These are phyloP conservation scores for Notodonta ziczac DNA, from an alignment of 2,888 invertebrate genomes.

Conservation along the genomic window DNA sequence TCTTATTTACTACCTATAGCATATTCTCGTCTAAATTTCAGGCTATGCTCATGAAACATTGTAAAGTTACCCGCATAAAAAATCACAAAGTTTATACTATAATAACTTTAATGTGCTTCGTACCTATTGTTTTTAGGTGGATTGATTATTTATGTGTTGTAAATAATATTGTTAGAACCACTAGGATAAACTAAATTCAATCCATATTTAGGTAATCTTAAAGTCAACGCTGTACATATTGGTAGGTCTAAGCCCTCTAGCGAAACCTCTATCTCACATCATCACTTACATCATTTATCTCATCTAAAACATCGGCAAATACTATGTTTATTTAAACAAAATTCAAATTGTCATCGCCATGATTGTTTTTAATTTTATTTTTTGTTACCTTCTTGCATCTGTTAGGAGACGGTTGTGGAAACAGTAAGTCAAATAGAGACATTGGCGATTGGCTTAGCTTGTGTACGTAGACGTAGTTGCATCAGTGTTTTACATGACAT, in stretches of 20 bases:
- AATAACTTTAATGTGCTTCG: too few species aligned
- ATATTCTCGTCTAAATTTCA: too few species aligned
- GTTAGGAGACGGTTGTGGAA: constrained; percentile 85
- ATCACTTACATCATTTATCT: constrained; percentile 44
- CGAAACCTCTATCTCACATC: constrained; percentile 37
- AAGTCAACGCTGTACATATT: constrained; percentile 1
- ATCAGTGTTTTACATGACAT: constrained; percentile 47
- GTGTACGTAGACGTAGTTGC: constrained; percentile 58
- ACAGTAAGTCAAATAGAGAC: constrained; percentile 81
- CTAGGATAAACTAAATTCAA: too few species aligned
- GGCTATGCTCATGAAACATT: too few species aligned
- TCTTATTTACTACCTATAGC: too few species aligned
- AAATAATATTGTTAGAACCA: too few species aligned
- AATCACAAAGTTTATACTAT: too few species aligned
- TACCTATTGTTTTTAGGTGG: too few species aligned
- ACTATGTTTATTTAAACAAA: constrained; percentile 47
- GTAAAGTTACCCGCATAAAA: too few species aligned
- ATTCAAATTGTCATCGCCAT: constrained; percentile 69
- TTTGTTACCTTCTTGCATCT: constrained; percentile 83
- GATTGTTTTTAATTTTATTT: constrained; percentile 73
- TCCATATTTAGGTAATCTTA: not conserved
- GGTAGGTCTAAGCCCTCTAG: constrained; percentile 6
- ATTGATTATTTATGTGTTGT: too few species aligned
- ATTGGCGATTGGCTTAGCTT: constrained; percentile 81
- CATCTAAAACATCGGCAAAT: constrained; percentile 50